These are phyloP conservation scores for Encarsia formosa DNA, from an alignment of 2,888 invertebrate species.

Conservation along the genomic window DNA sequence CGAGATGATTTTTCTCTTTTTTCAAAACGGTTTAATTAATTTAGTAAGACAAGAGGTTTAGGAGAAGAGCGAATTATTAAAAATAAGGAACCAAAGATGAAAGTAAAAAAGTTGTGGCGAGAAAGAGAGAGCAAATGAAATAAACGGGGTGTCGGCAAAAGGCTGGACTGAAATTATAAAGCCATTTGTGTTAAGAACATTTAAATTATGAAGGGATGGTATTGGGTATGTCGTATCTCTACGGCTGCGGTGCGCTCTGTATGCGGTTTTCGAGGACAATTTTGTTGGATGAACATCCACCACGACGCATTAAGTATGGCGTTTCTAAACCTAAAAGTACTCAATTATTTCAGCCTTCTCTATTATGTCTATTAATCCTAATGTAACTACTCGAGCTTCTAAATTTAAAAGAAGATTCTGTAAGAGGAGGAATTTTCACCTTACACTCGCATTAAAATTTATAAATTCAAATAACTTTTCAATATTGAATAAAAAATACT, in stretches of 20 bases:
- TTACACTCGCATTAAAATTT: too few relatives aligned
- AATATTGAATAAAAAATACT: too few relatives aligned
- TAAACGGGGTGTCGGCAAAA: not conserved
- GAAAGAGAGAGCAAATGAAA: not conserved
- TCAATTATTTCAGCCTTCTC: slow-evolving; percentile 9
- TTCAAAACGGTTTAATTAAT: too few relatives aligned
- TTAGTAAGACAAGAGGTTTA: too few relatives aligned
- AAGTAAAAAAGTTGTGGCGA: not conserved
- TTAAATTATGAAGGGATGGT: slow-evolving; percentile 2
- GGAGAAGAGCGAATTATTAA: too few relatives aligned
- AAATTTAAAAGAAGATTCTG: slow-evolving; percentile 15
- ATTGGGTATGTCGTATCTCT: too few relatives aligned
- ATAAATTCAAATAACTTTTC: too few relatives aligned
- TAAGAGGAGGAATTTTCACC: too few relatives aligned
- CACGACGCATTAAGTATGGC: not conserved
- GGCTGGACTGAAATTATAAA: slow-evolving; percentile 3
- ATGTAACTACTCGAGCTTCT: slow-evolving; percentile 3
- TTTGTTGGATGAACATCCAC: slow-evolving; percentile 9
- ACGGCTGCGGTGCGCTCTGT: too few relatives aligned
- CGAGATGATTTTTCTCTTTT: too few relatives aligned
- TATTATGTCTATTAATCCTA: slow-evolving; percentile 17
- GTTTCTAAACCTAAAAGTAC: slow-evolving; percentile 4
- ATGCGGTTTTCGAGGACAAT: not conserved
- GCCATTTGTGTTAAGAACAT: not conserved
- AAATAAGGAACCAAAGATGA: slow-evolving; percentile 2